Conservation (phyloP, 1,140 invertebrate species). For the Rhagoletis pomonella region DNA sequence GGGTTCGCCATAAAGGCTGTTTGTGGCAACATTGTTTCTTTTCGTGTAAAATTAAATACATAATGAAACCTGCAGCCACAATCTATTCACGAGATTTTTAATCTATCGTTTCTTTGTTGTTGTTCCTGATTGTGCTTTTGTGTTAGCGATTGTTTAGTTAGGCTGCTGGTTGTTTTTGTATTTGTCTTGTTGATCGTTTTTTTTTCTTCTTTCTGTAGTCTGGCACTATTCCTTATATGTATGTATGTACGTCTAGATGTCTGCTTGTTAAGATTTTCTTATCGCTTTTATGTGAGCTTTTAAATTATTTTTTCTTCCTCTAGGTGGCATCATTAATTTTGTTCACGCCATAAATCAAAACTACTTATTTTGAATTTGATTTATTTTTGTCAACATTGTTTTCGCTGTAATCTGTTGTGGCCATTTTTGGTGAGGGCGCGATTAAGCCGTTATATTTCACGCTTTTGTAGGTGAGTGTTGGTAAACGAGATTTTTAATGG, state of each 20-base stretch:
- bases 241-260: not conserved
- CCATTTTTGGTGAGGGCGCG: not conserved
- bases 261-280: slow-evolving; percentile 2
- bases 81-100: not conserved
- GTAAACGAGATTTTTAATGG: not conserved
- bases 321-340: slow-evolving; percentile 52
- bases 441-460: slow-evolving; percentile 42
- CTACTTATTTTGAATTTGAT: slow-evolving; percentile 50
- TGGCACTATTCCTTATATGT: not conserved
- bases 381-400: slow-evolving; percentile 38
- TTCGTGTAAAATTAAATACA: not conserved
- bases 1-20: not conserved
- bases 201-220: not conserved
- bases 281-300: not conserved
- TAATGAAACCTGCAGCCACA: not conserved
- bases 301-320: not conserved
- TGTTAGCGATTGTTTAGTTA: not conserved
- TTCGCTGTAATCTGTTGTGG: slow-evolving; percentile 3
- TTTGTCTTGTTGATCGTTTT: not conserved
- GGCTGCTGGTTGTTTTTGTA: not conserved
- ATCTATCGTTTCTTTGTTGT: not conserved
- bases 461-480: not conserved
- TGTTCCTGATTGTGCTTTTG: slow-evolving; percentile 16
- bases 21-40: not conserved
- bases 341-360: slow-evolving; percentile 42